Percentiles rank a stretch among this genome's conserved stretches.
phyloP scores from a whole-genome alignment of 2,888 invertebrate species.

The Habroteleia sp. region DNA sequence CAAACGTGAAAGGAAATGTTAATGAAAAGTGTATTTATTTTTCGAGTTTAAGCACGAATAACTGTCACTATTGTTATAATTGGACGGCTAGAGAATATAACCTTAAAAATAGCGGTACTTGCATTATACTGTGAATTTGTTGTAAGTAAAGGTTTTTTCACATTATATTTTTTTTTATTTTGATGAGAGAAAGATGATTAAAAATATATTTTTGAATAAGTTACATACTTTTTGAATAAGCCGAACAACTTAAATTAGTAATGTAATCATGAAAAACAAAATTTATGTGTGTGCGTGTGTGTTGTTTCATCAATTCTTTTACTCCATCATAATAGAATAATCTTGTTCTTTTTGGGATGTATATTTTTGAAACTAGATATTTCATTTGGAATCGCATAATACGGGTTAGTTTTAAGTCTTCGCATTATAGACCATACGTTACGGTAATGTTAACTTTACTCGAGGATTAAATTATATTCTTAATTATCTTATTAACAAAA shows the following conservation, averaged over 20 bases:
- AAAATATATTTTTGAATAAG: too few species aligned
- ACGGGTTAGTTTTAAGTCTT: constrained; percentile 25
- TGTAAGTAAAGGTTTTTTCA: constrained; percentile 55
- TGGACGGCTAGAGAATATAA: too few species aligned
- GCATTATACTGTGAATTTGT: constrained; percentile 10
- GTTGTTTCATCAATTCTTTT: constrained; percentile 1
- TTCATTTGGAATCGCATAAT: neutral
- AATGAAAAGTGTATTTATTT: too few species aligned
- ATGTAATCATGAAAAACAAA: too few species aligned
- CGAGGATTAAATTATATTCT: neutral
- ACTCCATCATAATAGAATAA: neutral
- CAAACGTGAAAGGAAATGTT: too few species aligned
- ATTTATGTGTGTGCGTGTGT: too few species aligned
- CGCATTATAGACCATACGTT: constrained; percentile 9
- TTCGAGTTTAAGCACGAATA: too few species aligned
- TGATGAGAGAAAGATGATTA: neutral
- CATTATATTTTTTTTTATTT: constrained; percentile 29
- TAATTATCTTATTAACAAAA: too few species aligned
- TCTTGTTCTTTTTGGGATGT: neutral
- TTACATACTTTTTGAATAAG: constrained; percentile 1
- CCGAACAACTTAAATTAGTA: neutral
- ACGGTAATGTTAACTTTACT: constrained; percentile 15
- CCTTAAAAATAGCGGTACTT: neutral
- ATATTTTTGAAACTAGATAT: neutral
- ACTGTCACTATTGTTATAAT: too few species aligned